Evolutionary conservation across 92 coral and sea anemone genomes (phyloP).

Genomic region (Parazoanthus swiftii): DNA sequence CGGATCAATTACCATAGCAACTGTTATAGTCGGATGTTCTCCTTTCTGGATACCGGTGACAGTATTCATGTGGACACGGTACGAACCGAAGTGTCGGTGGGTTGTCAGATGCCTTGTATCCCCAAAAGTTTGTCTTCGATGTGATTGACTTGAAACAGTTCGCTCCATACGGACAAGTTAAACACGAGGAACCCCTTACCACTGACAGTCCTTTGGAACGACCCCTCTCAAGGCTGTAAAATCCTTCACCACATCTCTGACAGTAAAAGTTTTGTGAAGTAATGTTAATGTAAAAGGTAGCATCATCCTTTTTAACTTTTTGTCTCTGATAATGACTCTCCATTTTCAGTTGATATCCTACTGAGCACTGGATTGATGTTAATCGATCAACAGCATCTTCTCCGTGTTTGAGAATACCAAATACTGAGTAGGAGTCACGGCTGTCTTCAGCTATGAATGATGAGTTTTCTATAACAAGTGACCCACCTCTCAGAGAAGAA

Average conservation of each 20-base stretch:
- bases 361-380: constrained; percentile 47
- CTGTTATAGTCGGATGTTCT: background rate
- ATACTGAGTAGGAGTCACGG: constrained; percentile 3
- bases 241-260: constrained; percentile 38
- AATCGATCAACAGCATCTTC: constrained; percentile 31
- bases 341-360: constrained; percentile 21
- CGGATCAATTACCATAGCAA: constrained; percentile 19
- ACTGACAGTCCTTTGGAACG: constrained; percentile 38
- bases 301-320: background rate
- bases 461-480: constrained; percentile 40
- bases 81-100: background rate
- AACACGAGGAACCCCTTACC: constrained; percentile 20
- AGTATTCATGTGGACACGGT: constrained; percentile 12
- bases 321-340: background rate
- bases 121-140: background rate
- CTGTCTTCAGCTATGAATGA: background rate
- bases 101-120: background rate
- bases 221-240: constrained; percentile 57
- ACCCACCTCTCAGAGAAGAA: background rate
- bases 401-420: constrained; percentile 32
- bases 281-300: background rate
- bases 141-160: background rate
- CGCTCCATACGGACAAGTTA: constrained; percentile 26
- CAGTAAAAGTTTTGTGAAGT: constrained; percentile 41
- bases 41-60: background rate